Base-by-base conservation (phyloP, 2,113 vertebrate genomes). In the Pelmatolapia mariae region DNA sequence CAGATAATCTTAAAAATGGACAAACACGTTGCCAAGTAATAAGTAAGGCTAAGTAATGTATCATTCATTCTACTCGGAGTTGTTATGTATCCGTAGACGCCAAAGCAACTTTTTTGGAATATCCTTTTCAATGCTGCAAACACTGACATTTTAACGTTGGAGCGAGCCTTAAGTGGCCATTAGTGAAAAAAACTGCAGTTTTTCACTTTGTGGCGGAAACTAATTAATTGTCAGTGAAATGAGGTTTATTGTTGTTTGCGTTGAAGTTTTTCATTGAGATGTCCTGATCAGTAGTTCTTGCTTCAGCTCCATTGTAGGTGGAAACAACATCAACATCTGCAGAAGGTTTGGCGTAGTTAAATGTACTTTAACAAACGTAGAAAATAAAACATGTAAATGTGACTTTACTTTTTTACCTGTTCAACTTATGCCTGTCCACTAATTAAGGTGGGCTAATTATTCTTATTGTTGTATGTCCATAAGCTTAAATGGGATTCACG, bases 401-500 rank as follows among this genome's bases (percentile, higher is more conserved):
- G 40, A 29, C 40, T 47, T 71, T 71, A 16, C 66, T 24, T 10
- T 47, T 47, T 76, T 47, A 29, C 68, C 68, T 26, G 38, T 73
- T 73, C 0, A 45, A 26, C 22, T 45, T 24, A 73, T 45, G 9
- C 24, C n/a, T 3, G 38, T 2, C 22, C 13, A 10, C 22, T 73
- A 45, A 45, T 73, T 0, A 73, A 73, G 22, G 22, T 0, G 15
- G 38, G 5, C 12, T 73, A 45, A 45, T 73, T 26, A 73, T 63
- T n/a, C 38, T 45, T 45, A 73, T 26, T 26, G 22, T 43, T 26
- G 3, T 2, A 26, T 26, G 8, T 45, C 22, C 15, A 0, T 73
- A 18, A 26, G 38, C 40, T 73, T 73, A 45, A 73, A 45, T 40
- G 0, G 19, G 19, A 68, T 68, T 68, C 7, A 22, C 3, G 0